These are phyloP conservation scores for Eudorcas thomsonii DNA, from an alignment of 2,113 vertebrate genomes.

Conservation along the genomic window DNA sequence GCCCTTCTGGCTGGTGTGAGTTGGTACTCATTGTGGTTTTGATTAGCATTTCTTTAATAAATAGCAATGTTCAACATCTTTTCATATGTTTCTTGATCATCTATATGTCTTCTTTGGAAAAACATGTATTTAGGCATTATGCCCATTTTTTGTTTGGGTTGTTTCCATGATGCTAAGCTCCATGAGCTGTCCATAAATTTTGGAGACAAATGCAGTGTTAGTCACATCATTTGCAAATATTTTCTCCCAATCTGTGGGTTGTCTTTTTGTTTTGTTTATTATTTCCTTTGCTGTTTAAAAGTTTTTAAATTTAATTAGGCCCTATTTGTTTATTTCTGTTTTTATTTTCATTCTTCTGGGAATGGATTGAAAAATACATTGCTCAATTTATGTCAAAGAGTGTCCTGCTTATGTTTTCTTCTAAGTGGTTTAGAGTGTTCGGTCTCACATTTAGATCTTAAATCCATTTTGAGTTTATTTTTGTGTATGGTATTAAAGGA, in stretches of 20 bases:
- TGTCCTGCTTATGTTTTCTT: neutral
- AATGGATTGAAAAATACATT: neutral
- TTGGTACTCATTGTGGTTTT: neutral
- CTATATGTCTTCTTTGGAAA: neutral
- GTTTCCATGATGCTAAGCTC: neutral
- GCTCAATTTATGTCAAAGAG: neutral
- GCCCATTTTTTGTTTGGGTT: neutral
- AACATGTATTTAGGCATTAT: neutral
- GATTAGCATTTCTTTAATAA: neutral
- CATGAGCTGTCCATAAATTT: neutral
- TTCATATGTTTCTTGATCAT: neutral
- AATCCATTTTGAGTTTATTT: neutral
- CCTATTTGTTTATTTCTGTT: neutral
- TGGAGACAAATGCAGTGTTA: neutral
- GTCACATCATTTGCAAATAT: neutral
- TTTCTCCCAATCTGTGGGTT: neutral
- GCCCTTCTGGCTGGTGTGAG: neutral
- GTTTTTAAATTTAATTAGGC: neutral
- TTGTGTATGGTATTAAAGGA: neutral
- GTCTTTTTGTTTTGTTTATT: neutral
- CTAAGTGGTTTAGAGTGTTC: neutral
- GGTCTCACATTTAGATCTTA: neutral
- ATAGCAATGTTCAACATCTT: neutral
- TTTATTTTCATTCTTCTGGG: neutral
- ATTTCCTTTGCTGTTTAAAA: neutral